phyloP scores from a whole-genome alignment of 2,888 invertebrate genomes.

The Himalopsyche anomala region DNA sequence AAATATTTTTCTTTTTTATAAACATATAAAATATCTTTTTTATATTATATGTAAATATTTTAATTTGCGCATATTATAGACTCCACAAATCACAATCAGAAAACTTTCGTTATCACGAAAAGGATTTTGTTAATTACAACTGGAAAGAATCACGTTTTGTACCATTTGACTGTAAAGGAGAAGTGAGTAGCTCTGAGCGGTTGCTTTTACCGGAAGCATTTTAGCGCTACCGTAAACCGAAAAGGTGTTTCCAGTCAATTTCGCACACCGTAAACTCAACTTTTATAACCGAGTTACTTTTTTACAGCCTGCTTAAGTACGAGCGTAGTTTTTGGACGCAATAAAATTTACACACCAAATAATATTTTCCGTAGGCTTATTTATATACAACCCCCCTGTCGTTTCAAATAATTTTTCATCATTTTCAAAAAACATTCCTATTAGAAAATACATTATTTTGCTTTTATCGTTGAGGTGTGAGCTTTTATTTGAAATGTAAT shows the following conservation, averaged over 20 bases:
- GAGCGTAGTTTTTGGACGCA: slow-evolving; percentile 31
- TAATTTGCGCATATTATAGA: too few relatives aligned
- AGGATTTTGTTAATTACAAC: too few relatives aligned
- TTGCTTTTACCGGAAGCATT: background rate
- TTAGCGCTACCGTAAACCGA: background rate
- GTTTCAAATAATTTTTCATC: background rate
- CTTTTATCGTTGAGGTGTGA: background rate
- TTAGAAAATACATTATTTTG: background rate
- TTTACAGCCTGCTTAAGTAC: slow-evolving; percentile 1
- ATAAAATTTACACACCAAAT: background rate
- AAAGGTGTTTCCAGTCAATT: slow-evolving; percentile 37
- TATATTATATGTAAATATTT: too few relatives aligned
- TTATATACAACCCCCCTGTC: background rate
- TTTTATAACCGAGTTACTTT: background rate
- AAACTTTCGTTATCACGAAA: too few relatives aligned
- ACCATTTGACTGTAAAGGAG: too few relatives aligned
- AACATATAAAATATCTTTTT: too few relatives aligned
- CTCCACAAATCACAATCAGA: too few relatives aligned
- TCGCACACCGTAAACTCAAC: background rate
- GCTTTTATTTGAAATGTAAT: background rate
- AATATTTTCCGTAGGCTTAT: background rate
- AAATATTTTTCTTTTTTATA: too few relatives aligned
- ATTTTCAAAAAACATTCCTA: background rate
- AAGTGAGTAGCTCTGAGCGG: too few relatives aligned
- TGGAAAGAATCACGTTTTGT: too few relatives aligned